phyloP scores from a whole-genome alignment of 2,113 vertebrate genomes.

The Vombatus ursinus region DNA sequence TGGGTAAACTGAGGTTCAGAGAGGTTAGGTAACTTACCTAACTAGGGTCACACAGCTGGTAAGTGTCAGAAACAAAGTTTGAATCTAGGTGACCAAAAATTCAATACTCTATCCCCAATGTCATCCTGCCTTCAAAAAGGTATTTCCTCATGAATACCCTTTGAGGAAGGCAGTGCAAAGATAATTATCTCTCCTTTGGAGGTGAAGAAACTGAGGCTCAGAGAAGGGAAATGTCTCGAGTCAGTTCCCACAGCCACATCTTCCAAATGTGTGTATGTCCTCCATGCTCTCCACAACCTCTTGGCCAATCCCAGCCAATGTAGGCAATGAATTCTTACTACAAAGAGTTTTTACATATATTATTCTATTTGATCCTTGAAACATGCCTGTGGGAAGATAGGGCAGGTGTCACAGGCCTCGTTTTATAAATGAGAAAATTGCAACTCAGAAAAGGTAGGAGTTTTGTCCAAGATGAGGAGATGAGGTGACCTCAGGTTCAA shows the following conservation, averaged over 20 bases:
- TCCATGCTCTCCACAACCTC: not conserved
- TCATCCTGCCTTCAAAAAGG: not conserved
- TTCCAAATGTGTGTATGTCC: not conserved
- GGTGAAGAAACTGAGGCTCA: not conserved
- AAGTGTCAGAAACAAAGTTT: not conserved
- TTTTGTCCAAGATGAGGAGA: not conserved
- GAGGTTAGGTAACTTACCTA: not conserved
- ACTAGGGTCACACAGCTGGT: not conserved
- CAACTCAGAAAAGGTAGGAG: not conserved
- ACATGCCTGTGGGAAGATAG: not conserved
- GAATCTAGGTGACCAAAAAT: not conserved
- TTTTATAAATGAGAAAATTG: not conserved
- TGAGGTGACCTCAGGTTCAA: not conserved
- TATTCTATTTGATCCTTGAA: not conserved
- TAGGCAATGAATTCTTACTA: not conserved
- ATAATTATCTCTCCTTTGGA: not conserved
- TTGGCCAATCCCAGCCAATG: not conserved
- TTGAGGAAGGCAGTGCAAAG: not conserved
- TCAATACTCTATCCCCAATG: not conserved
- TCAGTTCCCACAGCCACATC: not conserved
- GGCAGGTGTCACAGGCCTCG: too few relatives aligned
- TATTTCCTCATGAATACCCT: not conserved
- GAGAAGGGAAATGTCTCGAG: not conserved
- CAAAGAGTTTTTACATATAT: not conserved
- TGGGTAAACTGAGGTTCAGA: not conserved